Percentiles rank a stretch among this genome's conserved stretches.
These are phyloP conservation scores for Numenius arquata DNA, from an alignment of 2,113 vertebrate genomes.

Conservation along the genomic window DNA sequence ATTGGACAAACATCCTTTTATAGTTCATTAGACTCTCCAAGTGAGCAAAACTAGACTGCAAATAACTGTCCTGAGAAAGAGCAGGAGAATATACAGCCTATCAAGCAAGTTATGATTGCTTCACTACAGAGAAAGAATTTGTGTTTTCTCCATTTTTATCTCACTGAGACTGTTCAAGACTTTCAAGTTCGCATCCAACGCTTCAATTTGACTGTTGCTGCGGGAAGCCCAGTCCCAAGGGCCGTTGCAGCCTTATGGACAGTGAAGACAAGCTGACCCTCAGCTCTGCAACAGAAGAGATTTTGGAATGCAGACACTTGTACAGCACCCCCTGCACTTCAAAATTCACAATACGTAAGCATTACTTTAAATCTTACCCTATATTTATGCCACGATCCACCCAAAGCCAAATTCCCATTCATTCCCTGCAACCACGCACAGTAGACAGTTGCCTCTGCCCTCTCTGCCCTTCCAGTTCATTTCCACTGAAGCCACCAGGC, in stretches of 20 bases:
- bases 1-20: constrained; percentile 50
- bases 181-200: not conserved
- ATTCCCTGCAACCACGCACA: not conserved
- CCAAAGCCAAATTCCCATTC: not conserved
- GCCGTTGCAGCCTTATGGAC: accelerated
- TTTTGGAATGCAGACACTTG: not conserved
- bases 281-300: not conserved
- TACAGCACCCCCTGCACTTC: accelerated
- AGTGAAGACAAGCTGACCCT: not conserved
- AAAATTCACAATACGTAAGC: not conserved
- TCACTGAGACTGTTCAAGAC: not conserved
- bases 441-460: not conserved
- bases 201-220: accelerated
- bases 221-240: not conserved
- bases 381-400: not conserved
- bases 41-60: not conserved
- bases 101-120: not conserved
- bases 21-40: constrained; percentile 30
- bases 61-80: not conserved
- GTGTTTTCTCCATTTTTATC: not conserved
- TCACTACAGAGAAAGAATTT: not conserved
- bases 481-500: not conserved
- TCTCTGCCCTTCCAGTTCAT: not conserved
- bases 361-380: not conserved
- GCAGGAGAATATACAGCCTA: not conserved